phyloP scores from a whole-genome alignment of 2,797 vertebrate species.

The Prunella strophiata region DNA sequence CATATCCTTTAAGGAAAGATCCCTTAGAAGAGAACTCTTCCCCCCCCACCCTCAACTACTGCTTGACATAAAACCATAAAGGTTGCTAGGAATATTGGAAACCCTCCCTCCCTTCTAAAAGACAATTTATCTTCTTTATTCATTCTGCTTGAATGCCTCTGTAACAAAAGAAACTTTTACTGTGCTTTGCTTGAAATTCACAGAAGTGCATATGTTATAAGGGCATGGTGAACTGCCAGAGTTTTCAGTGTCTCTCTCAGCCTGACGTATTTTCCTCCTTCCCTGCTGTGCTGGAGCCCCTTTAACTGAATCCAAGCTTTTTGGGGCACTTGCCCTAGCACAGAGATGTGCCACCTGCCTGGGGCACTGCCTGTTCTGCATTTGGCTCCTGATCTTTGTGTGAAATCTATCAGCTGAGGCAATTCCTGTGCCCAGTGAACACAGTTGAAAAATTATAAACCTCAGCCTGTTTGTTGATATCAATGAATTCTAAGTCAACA shows the following conservation, averaged over 20 bases:
- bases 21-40: not conserved
- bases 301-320: not conserved
- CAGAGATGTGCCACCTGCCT: not conserved
- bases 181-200: not conserved
- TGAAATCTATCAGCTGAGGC: not conserved
- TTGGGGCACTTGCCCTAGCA: not conserved
- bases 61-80: conserved; percentile 32
- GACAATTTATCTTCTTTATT: conserved; percentile 13
- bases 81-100: not conserved
- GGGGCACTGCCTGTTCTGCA: not conserved
- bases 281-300: not conserved
- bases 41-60: not conserved
- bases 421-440: not conserved
- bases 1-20: conserved; percentile 37
- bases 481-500: not conserved
- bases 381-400: not conserved
- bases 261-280: not conserved
- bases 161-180: conserved; percentile 18
- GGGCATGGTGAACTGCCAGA: not conserved
- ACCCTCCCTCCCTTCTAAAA: not conserved
- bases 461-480: not conserved
- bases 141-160: not conserved
- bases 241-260: not conserved
- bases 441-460: not conserved
- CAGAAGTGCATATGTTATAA: not conserved